Evolutionary conservation across 2,113 vertebrate genomes (phyloP).

Genomic region (Aplodontia rufa): DNA sequence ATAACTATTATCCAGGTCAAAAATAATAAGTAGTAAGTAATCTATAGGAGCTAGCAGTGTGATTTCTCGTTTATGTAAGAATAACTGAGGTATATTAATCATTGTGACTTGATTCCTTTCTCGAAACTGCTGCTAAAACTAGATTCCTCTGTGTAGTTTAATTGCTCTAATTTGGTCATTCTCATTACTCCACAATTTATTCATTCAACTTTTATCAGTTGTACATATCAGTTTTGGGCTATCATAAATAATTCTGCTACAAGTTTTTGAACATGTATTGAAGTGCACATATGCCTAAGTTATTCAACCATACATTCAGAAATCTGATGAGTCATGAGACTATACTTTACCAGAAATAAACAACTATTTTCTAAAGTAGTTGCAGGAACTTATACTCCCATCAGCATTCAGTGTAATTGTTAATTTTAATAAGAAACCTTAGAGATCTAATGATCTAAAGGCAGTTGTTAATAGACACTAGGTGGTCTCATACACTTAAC

Average conservation of each 20-base stretch:
- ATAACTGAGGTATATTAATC: not conserved
- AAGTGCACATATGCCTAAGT: not conserved
- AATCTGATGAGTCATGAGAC: conserved; percentile 5
- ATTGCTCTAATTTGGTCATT: not conserved
- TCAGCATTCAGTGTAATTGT: not conserved
- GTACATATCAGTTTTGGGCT: not conserved
- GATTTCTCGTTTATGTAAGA: conserved; percentile 3
- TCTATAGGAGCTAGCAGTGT: too few relatives aligned
- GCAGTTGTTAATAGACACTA: not conserved
- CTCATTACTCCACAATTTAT: not conserved
- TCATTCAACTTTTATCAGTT: not conserved
- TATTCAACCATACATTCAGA: conserved; percentile 4
- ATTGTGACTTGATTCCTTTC: conserved; percentile 5
- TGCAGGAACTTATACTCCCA: not conserved
- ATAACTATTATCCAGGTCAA: conserved; percentile 1
- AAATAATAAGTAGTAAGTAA: not conserved
- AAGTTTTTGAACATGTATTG: not conserved
- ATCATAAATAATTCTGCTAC: not conserved
- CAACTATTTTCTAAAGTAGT: not conserved
- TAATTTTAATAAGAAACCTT: not conserved
- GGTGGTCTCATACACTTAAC: not conserved
- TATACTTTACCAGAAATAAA: not conserved
- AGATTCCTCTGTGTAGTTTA: not conserved
- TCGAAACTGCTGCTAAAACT: not conserved
- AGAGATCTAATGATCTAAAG: not conserved